Evolutionary conservation across 2,797 vertebrate genomes (phyloP), one percentile per base, ranked within the genome.

Genomic region (Prunella strophiata): DNA sequence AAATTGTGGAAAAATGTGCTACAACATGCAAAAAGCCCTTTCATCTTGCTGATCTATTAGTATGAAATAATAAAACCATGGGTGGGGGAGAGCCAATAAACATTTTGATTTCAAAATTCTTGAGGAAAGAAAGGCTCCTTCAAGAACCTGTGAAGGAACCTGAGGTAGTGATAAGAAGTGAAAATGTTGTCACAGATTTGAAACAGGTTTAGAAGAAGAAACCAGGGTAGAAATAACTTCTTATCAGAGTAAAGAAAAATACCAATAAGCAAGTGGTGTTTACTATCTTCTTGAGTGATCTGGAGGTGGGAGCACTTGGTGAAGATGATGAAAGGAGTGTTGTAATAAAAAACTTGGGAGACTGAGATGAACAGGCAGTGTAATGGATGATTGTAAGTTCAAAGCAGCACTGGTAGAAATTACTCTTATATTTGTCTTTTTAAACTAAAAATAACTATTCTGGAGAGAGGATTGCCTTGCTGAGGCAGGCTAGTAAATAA

Each of bases 401-500:
- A 88, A 79, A 91, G 79, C 57, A 83, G 79, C 38, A 51, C 13
- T 54, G 32, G 48, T 63, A 77, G 54, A 83, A 90, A 80, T 83
- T 32, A 62, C 72, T 58, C 34, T 68, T 73, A 38, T 16, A 48
- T 59, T 51, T 79, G 50, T 29, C 27, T 91, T 89, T 82, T 78
- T 62, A 62, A 85, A 75, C 82, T 72, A 85, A 87, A 94, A 92
- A 70, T 66, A 85, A 47, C 58, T 87, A 0, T 76, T 66, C 75
- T 62, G 57, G 30, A 75, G 52, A 57, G 57, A 85, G 34, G 57
- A 77, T 42, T 77, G 79, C 78, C 52, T 88, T 55, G 85, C 61
- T 76, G 85, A 91, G 67, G n/a, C 79, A 74, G 72, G 43, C 85
- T 83, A 77, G 68, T 78, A 83, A 91, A 82, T 72, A 85, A 51